Conservation (phyloP, 2,888 invertebrate genomes). For the Drosophila borborema region DNA sequence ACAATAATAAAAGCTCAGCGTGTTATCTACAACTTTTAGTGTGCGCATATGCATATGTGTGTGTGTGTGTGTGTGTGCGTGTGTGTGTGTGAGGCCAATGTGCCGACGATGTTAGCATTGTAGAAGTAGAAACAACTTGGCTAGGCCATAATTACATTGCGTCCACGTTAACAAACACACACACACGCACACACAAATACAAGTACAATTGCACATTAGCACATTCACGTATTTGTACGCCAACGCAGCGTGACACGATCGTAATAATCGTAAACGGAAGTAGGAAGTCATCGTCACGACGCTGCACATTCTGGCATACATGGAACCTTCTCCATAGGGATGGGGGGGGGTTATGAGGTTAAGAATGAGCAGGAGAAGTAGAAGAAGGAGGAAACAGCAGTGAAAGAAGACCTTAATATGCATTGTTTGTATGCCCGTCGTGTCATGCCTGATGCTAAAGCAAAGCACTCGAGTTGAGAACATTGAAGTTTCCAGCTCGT, state of each 20-base stretch:
- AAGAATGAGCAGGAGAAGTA: no score
- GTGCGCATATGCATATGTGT: not conserved
- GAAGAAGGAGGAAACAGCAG: not conserved
- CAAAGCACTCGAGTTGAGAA: conserved; percentile 24
- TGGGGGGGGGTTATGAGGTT: not conserved
- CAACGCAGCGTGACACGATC: conserved; percentile 66
- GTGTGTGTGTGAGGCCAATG: conserved; percentile 49
- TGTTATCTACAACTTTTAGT: conserved; percentile 27
- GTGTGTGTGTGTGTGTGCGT: not conserved
- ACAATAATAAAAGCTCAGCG: conserved; percentile 46
- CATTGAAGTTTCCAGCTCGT: conserved; percentile 27
- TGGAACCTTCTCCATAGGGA: conserved; percentile 24
- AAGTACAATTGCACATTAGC: conserved; percentile 11
- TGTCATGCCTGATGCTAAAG: conserved; percentile 23
- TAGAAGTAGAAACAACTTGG: conserved; percentile 28
- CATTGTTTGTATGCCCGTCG: conserved; percentile 38
- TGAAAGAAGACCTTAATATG: conserved; percentile 32
- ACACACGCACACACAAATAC: not conserved
- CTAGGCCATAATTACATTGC: conserved; percentile 49
- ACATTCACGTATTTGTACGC: conserved; percentile 39
- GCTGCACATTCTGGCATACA: conserved; percentile 46
- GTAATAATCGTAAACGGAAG: conserved; percentile 54
- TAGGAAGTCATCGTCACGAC: conserved; percentile 64
- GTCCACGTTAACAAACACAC: conserved; percentile 26
- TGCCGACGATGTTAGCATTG: conserved; percentile 34